Base-by-base conservation (phyloP, 2,797 vertebrate genomes). In the Sphenodon punctatus region DNA sequence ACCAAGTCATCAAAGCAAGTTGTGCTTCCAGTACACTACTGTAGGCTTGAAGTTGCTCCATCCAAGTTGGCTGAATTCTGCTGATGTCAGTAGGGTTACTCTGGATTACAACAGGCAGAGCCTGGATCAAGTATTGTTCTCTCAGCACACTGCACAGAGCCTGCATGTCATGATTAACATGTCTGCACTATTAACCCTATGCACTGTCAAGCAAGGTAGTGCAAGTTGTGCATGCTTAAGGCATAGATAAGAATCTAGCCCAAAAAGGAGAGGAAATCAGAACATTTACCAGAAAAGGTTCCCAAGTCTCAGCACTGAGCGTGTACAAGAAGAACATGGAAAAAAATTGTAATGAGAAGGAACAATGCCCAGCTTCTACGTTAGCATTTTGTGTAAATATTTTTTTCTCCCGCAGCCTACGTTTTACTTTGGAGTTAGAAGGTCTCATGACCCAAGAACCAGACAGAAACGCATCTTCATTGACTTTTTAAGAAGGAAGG, bases 91-190 rank as follows among this genome's bases (percentile, higher is more conserved):
- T 67, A 27, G 39, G 6, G 60, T 6, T 69, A 30, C 61, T 32
- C 16, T 22, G 61, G n/a, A 45, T 43, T 64, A 43, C 41, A 27
- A 38, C 2, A 43, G 55, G 39, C 56, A 80, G 66, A 75, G 41
- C 30, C 41, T 20, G 23, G 20, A 71, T 75, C 72, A 25, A 60
- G 19, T 2, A 13, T 32, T 65, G 43, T 41, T 46, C 65, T 15
- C 67, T 34, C 65, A 17, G 32, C 34, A 27, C 6, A 68, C 10
- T 5, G n/a, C 48, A 10, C 10, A 13, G 1, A 11, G 4, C 19
- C 41, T 22, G 2, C 16, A 0, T 0, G 11, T 4, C 32, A n/a
- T 0, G 2, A 58, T 3, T 23, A 4, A 75, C 13, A 61, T 6
- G 2, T 36, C 22, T 30, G 39, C 12, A 10, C 3, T 27, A 32